Evolutionary conservation across 92 coral and sea anemone species (phyloP).

Genomic region (Diadumene lineata): DNA sequence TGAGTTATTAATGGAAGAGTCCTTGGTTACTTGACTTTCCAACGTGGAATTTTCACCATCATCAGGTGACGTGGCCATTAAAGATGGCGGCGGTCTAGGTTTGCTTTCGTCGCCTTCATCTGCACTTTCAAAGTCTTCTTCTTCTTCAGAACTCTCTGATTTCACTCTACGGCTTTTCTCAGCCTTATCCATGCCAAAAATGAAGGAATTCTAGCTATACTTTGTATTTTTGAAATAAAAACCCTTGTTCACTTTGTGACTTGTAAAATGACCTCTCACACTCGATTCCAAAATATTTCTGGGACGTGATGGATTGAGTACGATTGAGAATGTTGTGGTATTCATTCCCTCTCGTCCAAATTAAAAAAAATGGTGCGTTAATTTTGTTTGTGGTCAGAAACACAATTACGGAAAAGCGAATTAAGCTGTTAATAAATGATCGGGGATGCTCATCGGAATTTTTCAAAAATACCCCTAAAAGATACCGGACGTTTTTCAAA

Average conservation of each 20-base stretch:
- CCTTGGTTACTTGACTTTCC: constrained; percentile 33
- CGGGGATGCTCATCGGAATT: too few species aligned
- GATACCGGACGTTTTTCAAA: too few species aligned
- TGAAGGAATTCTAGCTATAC: neutral
- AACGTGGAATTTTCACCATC: constrained; percentile 67
- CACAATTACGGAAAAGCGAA: too few species aligned
- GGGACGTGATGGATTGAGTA: constrained; percentile 24
- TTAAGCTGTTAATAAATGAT: too few species aligned
- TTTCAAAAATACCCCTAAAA: too few species aligned
- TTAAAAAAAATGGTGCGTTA: too few species aligned
- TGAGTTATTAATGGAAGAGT: constrained; percentile 2
- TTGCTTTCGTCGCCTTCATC: constrained; percentile 91
- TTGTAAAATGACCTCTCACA: neutral
- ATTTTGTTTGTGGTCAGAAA: too few species aligned
- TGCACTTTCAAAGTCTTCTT: constrained; percentile 97
- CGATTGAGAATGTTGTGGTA: constrained; percentile 15
- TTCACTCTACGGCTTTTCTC: constrained; percentile 27
- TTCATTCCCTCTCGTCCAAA: constrained; percentile 18
- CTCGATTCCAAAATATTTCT: neutral
- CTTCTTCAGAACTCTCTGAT: constrained; percentile 85
- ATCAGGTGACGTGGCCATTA: constrained; percentile 85
- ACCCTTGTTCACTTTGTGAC: neutral
- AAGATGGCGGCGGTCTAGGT: constrained; percentile 36
- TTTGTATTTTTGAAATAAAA: neutral
- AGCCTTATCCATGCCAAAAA: constrained; percentile 38